Evolutionary conservation across 2,888 invertebrate genomes (phyloP).

Genomic region (Hyposoter didymator): DNA sequence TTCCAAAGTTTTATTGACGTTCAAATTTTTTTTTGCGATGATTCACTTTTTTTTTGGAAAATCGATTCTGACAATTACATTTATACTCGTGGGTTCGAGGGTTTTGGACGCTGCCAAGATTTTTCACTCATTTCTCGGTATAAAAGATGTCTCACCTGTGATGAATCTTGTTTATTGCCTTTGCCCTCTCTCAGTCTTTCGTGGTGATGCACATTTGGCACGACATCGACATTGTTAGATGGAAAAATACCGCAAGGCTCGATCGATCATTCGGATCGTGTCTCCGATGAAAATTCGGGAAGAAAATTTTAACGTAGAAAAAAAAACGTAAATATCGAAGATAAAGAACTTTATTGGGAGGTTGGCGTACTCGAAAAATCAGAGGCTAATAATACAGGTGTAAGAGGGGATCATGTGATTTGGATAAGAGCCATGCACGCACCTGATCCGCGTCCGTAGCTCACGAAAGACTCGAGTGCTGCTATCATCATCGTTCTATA

Average conservation of each 20-base stretch:
- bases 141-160: slow-evolving; percentile 41
- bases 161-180: slow-evolving; percentile 50
- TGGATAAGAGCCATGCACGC: slow-evolving; percentile 76
- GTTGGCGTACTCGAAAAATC: slow-evolving; percentile 30
- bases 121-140: slow-evolving; percentile 37
- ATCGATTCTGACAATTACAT: slow-evolving; percentile 46
- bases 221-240: slow-evolving; percentile 21
- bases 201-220: slow-evolving; percentile 50
- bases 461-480: slow-evolving; percentile 49
- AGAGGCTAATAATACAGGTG: slow-evolving; percentile 47
- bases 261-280: neutral
- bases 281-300: neutral
- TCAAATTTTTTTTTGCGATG: neutral
- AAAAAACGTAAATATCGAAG: neutral
- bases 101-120: slow-evolving; percentile 29
- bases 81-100: slow-evolving; percentile 10
- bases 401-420: slow-evolving; percentile 73
- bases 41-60: neutral
- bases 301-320: neutral
- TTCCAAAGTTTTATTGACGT: too few relatives aligned
- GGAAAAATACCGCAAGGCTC: slow-evolving; percentile 33
- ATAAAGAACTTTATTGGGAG: neutral
- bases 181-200: slow-evolving; percentile 14
- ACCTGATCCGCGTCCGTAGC: slow-evolving; percentile 67
- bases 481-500: slow-evolving; percentile 26